Evolutionary conservation across 2,113 vertebrate genomes (phyloP).

Genomic region (Falcunculus frontatus): DNA sequence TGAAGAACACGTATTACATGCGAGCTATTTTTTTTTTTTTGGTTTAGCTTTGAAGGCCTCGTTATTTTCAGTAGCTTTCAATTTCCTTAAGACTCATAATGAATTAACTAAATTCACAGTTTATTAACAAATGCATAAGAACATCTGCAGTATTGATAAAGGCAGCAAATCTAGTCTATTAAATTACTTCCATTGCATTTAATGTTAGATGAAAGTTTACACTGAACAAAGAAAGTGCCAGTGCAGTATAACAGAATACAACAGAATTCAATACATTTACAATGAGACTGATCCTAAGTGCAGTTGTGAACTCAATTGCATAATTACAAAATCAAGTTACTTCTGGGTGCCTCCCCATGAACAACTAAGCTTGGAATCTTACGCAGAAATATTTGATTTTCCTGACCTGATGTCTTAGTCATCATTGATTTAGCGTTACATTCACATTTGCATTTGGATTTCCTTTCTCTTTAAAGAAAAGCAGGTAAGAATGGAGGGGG

Average conservation of each 20-base stretch:
- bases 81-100: background rate
- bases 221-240: background rate
- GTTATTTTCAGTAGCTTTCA: background rate
- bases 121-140: background rate
- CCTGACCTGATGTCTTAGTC: background rate
- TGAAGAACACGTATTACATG: rapidly evolving
- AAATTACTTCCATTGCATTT: background rate
- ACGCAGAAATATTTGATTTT: background rate
- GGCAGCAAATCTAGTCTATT: background rate
- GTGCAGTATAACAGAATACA: background rate
- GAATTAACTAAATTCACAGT: background rate
- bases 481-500: background rate
- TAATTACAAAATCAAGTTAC: background rate
- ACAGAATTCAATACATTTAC: background rate
- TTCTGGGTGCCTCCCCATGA: background rate
- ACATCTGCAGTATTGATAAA: background rate
- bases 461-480: background rate
- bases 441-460: background rate
- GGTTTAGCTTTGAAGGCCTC: background rate
- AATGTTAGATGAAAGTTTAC: background rate
- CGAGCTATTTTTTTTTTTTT: background rate
- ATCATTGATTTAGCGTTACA: background rate
- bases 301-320: background rate
- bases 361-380: background rate
- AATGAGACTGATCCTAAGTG: background rate